Evolutionary conservation across 2,113 vertebrate species (phyloP).

Genomic region (Pedetes capensis): DNA sequence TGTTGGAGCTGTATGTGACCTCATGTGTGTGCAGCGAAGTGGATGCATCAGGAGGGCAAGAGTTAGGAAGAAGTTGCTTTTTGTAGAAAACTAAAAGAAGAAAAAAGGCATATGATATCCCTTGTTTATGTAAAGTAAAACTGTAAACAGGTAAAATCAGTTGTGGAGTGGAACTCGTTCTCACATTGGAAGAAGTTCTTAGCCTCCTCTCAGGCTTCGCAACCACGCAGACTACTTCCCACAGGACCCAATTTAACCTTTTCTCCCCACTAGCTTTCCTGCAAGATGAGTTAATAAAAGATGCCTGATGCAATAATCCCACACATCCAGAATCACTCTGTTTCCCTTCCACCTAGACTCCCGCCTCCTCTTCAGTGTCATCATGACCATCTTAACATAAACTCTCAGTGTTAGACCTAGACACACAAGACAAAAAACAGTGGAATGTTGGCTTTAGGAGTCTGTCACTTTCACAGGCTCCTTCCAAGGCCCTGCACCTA

Average conservation of each 20-base stretch:
- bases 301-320: not conserved
- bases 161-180: not conserved
- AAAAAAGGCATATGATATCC: not conserved
- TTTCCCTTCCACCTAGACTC: not conserved
- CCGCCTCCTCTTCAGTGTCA: no score
- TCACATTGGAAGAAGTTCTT: not conserved
- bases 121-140: not conserved
- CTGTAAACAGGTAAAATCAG: not conserved
- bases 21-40: not conserved
- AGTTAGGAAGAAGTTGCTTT: not conserved
- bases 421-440: not conserved
- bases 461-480: not conserved
- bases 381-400: not conserved
- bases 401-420: not conserved
- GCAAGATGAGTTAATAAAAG: not conserved
- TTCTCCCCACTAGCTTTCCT: not conserved
- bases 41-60: not conserved
- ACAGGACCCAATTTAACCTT: not conserved
- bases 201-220: not conserved
- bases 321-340: not conserved
- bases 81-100: not conserved
- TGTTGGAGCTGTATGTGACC: not conserved
- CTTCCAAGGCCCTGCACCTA: not conserved
- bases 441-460: not conserved
- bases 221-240: not conserved